phyloP scores from a whole-genome alignment of 2,113 vertebrate species.

The Calyptommatus sinebrachiatus region DNA sequence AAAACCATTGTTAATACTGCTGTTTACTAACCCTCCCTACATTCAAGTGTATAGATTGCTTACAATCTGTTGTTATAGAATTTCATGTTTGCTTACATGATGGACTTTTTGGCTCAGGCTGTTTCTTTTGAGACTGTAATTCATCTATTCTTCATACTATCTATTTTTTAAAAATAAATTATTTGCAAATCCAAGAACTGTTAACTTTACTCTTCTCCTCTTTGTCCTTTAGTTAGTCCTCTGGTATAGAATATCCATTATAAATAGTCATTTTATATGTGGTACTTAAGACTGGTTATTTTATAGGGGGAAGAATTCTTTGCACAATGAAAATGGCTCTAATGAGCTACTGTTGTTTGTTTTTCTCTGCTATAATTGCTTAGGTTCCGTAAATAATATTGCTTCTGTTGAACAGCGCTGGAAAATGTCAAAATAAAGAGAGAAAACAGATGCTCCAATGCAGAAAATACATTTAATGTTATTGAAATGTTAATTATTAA shows the following conservation, averaged over 20 bases:
- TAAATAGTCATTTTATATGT: slow-evolving; percentile 62
- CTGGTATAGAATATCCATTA: slow-evolving; percentile 59
- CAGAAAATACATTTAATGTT: slow-evolving; percentile 46
- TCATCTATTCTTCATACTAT: slow-evolving; percentile 60
- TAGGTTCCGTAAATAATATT: slow-evolving; percentile 93
- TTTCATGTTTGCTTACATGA: slow-evolving; percentile 70
- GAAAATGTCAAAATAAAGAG: slow-evolving; percentile 89
- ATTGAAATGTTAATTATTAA: slow-evolving; percentile 61
- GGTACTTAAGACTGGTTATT: slow-evolving; percentile 64
- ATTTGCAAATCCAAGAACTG: slow-evolving; percentile 54
- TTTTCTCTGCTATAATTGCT: slow-evolving; percentile 96
- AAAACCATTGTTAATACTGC: slow-evolving; percentile 71
- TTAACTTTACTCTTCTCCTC: slow-evolving; percentile 57
- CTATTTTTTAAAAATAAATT: slow-evolving; percentile 61
- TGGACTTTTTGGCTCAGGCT: slow-evolving; percentile 61
- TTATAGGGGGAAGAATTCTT: slow-evolving; percentile 59
- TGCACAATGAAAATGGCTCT: slow-evolving; percentile 82
- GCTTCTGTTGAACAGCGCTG: slow-evolving; percentile 89
- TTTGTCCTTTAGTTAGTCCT: slow-evolving; percentile 64
- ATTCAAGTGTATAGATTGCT: slow-evolving; percentile 65
- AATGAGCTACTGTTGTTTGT: slow-evolving; percentile 98
- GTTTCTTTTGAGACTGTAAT: slow-evolving; percentile 68
- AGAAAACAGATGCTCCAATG: slow-evolving; percentile 71
- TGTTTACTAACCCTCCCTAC: slow-evolving; percentile 70
- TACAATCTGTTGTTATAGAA: slow-evolving; percentile 69